phyloP scores from a whole-genome alignment of 2,888 invertebrate species.

The Aromia moschata region DNA sequence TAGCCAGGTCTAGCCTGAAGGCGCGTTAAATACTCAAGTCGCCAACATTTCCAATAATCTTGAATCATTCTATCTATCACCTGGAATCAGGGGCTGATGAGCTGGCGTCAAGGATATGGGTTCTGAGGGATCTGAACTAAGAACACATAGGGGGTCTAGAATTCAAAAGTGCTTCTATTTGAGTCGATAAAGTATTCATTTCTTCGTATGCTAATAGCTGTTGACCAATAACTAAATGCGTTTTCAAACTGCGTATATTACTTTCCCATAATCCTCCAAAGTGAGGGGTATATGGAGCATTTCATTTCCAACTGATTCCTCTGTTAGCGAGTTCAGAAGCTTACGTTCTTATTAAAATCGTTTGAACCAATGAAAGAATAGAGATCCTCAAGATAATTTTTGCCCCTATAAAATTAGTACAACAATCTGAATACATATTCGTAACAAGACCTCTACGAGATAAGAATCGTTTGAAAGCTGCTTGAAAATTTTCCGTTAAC shows the following conservation, averaged over 20 bases:
- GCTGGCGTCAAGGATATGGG: constrained; percentile 19
- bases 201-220: too few relatives aligned
- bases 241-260: too few relatives aligned
- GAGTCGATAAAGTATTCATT: too few relatives aligned
- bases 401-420: too few relatives aligned
- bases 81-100: neutral
- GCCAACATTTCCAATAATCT: neutral
- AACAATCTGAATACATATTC: neutral
- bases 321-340: neutral
- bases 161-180: too few relatives aligned
- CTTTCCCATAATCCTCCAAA: constrained; percentile 20
- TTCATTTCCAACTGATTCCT: neutral
- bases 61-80: neutral
- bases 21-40: too few relatives aligned
- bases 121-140: neutral
- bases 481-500: constrained; percentile 17
- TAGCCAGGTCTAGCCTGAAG: too few relatives aligned
- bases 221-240: constrained; percentile 8
- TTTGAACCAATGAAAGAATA: neutral
- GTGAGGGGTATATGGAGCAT: neutral
- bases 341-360: neutral
- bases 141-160: neutral
- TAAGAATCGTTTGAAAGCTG: constrained; percentile 26
- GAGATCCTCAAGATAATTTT: neutral
- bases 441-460: constrained; percentile 20